Percentiles rank a stretch among this genome's conserved stretches.
Evolutionary conservation across 2,113 vertebrate genomes (phyloP).

Genomic region (Patagioenas fasciata): DNA sequence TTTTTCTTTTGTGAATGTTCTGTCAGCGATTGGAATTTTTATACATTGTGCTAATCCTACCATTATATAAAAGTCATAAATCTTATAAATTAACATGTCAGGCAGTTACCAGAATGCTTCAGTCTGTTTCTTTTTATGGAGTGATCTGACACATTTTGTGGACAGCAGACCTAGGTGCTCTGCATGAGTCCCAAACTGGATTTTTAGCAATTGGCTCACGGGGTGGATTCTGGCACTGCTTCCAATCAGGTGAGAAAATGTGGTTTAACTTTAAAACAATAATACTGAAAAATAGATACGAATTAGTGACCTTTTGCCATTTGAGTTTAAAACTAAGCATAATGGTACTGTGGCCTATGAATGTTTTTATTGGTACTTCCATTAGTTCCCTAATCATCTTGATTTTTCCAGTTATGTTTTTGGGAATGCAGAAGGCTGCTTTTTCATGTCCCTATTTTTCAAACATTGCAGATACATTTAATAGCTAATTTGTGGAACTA

Average conservation of each 20-base stretch:
- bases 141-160: conserved; percentile 37
- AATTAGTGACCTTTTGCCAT: conserved; percentile 50
- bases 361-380: conserved; percentile 32
- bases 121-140: conserved; percentile 66
- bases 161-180: conserved; percentile 45
- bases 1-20: not conserved
- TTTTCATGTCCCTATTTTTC: not conserved
- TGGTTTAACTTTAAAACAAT: conserved; percentile 47
- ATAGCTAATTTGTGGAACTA: not conserved
- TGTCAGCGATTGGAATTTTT: conserved; percentile 41
- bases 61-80: conserved; percentile 59
- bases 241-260: conserved; percentile 21
- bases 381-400: not conserved
- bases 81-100: conserved; percentile 55
- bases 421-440: not conserved
- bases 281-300: not conserved
- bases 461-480: not conserved
- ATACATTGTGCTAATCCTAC: conserved; percentile 50
- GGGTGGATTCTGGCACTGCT: conserved; percentile 27
- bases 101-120: conserved; percentile 51
- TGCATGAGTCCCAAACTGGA: conserved; percentile 31
- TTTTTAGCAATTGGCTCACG: conserved; percentile 30
- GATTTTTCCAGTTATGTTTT: not conserved
- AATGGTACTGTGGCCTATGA: not conserved
- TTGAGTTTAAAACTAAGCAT: conserved; percentile 1